Conservation (phyloP, 1,140 invertebrate species). For the Kradibia gibbosae region DNA sequence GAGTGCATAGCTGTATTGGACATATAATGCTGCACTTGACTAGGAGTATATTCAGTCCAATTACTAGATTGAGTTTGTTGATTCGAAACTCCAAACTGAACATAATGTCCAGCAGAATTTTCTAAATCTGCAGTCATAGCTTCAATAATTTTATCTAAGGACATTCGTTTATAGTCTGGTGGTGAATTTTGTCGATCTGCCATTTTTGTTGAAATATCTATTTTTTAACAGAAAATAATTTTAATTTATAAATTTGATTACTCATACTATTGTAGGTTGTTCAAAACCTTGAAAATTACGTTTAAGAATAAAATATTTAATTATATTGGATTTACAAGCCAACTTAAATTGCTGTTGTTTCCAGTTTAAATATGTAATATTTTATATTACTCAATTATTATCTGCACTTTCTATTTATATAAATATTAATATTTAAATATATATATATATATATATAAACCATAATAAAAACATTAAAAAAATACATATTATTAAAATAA, state of each 20-base stretch:
- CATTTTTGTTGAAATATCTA: conserved; percentile 55
- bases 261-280: background rate
- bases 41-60: conserved; percentile 65
- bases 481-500: background rate
- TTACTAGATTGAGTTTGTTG: conserved; percentile 63
- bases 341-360: no score
- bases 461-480: background rate
- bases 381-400: background rate
- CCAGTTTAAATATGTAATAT: background rate
- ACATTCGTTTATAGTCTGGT: conserved; percentile 63
- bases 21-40: conserved; percentile 61
- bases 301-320: background rate
- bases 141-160: conserved; percentile 77
- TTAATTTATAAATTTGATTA: background rate
- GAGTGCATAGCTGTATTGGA: conserved; percentile 52
- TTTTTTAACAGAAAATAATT: background rate
- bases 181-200: conserved; percentile 62
- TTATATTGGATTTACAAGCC: background rate
- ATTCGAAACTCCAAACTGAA: conserved; percentile 73
- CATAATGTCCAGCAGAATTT: conserved; percentile 75
- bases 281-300: no score
- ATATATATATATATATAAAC: background rate
- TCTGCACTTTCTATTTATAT: background rate
- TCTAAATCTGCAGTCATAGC: conserved; percentile 77
- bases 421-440: background rate